Evolutionary conservation across 2,888 invertebrate species (phyloP), one percentile per base, ranked within the genome.

Genomic region (Drosophila tanythrix): DNA sequence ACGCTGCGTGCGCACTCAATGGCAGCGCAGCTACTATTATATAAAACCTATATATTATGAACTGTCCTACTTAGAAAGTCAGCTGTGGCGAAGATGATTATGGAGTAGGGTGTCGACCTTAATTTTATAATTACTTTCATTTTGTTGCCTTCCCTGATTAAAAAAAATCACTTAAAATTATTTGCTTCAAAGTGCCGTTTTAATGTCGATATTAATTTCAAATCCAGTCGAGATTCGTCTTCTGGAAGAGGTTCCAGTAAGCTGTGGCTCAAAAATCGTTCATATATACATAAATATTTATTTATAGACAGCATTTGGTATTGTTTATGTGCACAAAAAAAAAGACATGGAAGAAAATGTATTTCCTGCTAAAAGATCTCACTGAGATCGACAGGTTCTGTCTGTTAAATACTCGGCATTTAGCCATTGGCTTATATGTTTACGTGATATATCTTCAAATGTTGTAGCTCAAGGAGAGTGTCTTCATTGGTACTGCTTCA

Each of bases 1-100:
- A 51, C 51, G 29, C 55, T 64, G 70, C 63, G 50, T 70, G 58
- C 36, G 38, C 70, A 51, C 50, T 61, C 35, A 68, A 35, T 25
- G 18, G 53, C 15, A 67, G 27, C 52, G 53, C 15, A 67, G 27
- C 52, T 21, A 11, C 36, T 36, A n/a, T 31, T 11, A 31, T 13
- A 52, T 13, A 13, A 1, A n/a, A 4, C 11, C 15, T 21, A 15
- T 21, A 31, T n/a, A 46, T 58, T 40, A 21, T n/a, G 57, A 55
- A 35, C 57, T 62, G 68, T 52, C 25, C 55, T 27, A 72, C 61
- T 64, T 61, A 6, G 55, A 46, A 46, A 8, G 18, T 43, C n/a
- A 21, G 35, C 46, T 15, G 4, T 46, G 8, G 46, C 38, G 33
- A 15, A 33, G 8, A 46, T 46, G 21, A 46, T 25, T 13, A 13